phyloP scores from a whole-genome alignment of 2,797 vertebrate genomes.

The Vipera ursinii region DNA sequence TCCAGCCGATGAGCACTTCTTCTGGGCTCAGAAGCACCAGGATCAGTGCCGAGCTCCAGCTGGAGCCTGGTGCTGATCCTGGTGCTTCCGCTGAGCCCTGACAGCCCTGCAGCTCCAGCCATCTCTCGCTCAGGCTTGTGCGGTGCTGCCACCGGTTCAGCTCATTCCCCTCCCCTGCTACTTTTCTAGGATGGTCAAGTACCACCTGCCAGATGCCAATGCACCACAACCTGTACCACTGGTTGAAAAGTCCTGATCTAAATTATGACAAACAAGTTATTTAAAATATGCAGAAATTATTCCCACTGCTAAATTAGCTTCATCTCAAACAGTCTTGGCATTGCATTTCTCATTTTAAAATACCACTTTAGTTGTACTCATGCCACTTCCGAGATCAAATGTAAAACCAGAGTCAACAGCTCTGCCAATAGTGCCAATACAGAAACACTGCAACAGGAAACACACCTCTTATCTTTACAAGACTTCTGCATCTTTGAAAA shows the following conservation, averaged over 20 bases:
- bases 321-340: not conserved
- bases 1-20: too few species aligned
- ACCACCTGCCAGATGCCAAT: too few species aligned
- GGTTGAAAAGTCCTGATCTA: not conserved
- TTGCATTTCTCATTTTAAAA: not conserved
- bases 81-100: too few species aligned
- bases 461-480: not conserved
- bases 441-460: not conserved
- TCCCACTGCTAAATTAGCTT: not conserved
- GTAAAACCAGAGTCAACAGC: not conserved
- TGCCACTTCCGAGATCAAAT: not conserved
- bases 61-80: too few species aligned
- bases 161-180: too few species aligned
- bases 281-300: not conserved
- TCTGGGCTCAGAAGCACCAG: too few species aligned
- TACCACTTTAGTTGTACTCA: not conserved
- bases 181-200: too few species aligned
- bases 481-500: not conserved
- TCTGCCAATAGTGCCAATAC: not conserved
- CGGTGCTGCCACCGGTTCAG: too few species aligned
- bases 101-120: too few species aligned
- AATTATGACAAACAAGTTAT: not conserved
- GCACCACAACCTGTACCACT: too few species aligned
- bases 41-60: too few species aligned
- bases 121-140: too few species aligned